phyloP scores from a whole-genome alignment of 1,140 invertebrate genomes.

The Palaemon carinicauda region DNA sequence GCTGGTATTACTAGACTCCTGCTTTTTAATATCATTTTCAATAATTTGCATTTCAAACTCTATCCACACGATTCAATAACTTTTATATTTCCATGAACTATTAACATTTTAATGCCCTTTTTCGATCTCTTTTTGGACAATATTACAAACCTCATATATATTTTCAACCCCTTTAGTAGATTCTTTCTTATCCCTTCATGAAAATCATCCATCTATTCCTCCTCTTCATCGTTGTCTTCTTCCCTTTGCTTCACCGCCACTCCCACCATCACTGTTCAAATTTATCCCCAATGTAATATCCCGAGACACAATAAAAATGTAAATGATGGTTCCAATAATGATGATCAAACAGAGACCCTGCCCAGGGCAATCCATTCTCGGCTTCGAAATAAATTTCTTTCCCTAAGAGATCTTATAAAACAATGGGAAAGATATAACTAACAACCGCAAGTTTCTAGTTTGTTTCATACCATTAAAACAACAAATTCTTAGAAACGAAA shows the following conservation, averaged over 20 bases:
- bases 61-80: too few relatives aligned
- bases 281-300: constrained; percentile 43
- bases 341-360: constrained; percentile 49
- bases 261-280: constrained; percentile 11
- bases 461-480: too few relatives aligned
- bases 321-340: constrained; percentile 51
- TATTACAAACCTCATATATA: background rate
- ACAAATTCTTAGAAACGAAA: too few relatives aligned
- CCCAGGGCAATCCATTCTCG: background rate
- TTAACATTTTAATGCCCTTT: background rate
- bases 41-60: too few relatives aligned
- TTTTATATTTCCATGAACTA: background rate
- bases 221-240: background rate
- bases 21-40: too few relatives aligned
- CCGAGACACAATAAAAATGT: constrained; percentile 51
- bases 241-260: background rate
- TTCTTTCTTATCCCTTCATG: background rate
- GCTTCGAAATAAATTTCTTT: background rate
- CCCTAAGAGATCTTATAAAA: background rate
- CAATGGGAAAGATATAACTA: too few relatives aligned
- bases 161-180: background rate
- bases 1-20: too few relatives aligned
- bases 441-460: too few relatives aligned
- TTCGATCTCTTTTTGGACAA: too few relatives aligned
- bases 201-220: background rate